Percentiles rank a stretch among this genome's conserved stretches.
These are phyloP conservation scores for Campoplex nolae DNA, from an alignment of 2,888 invertebrate species.

Conservation along the genomic window DNA sequence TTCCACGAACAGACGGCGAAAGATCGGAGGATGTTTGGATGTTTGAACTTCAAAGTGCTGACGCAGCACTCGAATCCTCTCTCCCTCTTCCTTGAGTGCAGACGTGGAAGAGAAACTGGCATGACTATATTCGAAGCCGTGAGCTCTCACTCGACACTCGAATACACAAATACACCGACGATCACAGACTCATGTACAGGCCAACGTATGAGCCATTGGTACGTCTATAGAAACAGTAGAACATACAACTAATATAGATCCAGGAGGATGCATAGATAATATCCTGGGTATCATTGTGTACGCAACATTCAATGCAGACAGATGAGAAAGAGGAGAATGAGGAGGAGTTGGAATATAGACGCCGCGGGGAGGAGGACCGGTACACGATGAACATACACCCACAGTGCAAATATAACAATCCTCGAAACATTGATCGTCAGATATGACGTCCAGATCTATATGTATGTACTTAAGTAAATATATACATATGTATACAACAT, in stretches of 20 bases:
- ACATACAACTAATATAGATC: constrained; percentile 36
- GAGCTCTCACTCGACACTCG: constrained; percentile 50
- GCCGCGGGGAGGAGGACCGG: constrained; percentile 19
- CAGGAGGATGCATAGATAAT: constrained; percentile 49
- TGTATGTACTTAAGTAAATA: background rate
- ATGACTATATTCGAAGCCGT: constrained; percentile 40
- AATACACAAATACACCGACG: constrained; percentile 43
- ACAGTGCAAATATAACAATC: constrained; percentile 64
- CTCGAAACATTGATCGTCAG: constrained; percentile 66
- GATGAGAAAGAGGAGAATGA: constrained; percentile 31
- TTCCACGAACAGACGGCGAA: constrained; percentile 79
- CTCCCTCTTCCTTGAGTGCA: constrained; percentile 56
- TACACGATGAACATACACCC: constrained; percentile 36
- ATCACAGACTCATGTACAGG: constrained; percentile 12
- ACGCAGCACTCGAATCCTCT: constrained; percentile 80
- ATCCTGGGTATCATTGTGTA: constrained; percentile 22
- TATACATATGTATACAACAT: background rate
- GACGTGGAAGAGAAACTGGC: constrained; percentile 44
- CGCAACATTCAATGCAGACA: constrained; percentile 29
- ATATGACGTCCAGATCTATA: constrained; percentile 7
- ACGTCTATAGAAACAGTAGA: constrained; percentile 27
- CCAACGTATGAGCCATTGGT: background rate
- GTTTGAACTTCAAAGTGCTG: constrained; percentile 83
- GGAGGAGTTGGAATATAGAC: constrained; percentile 27
- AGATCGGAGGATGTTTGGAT: constrained; percentile 84